Conservation (phyloP, 2,797 vertebrate genomes). For the Spea hammondii region DNA sequence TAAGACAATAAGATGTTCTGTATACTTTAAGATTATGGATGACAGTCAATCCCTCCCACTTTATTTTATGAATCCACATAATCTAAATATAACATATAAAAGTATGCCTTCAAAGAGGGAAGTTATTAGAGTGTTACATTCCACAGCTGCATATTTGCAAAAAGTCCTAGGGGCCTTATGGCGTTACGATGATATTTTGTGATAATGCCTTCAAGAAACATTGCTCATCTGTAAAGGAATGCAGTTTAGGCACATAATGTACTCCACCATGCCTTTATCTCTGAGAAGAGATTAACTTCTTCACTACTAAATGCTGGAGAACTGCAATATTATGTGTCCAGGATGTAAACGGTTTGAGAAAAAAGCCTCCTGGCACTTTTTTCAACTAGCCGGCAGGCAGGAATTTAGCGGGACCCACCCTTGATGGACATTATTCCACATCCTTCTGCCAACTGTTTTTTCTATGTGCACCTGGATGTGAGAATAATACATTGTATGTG, state of each 20-base stretch:
- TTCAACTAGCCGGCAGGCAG: too few relatives aligned
- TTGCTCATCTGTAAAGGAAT: slow-evolving; percentile 36
- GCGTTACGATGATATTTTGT: slow-evolving; percentile 32
- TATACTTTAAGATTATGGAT: neutral
- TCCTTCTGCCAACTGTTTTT: too few relatives aligned
- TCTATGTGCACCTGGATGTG: too few relatives aligned
- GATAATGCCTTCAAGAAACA: slow-evolving; percentile 29
- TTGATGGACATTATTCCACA: too few relatives aligned
- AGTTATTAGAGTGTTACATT: slow-evolving; percentile 30
- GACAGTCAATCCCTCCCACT: neutral
- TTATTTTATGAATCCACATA: neutral
- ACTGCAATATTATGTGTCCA: too few relatives aligned
- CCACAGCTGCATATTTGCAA: slow-evolving; percentile 17
- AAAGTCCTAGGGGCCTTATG: slow-evolving; percentile 22
- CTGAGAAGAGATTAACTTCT: slow-evolving; percentile 9
- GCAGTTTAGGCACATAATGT: slow-evolving; percentile 22
- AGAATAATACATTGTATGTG: too few relatives aligned
- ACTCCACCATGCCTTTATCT: slow-evolving; percentile 1
- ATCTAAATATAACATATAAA: neutral
- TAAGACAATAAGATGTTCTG: neutral
- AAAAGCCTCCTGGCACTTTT: too few relatives aligned
- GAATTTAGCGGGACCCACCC: too few relatives aligned
- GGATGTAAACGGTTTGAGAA: too few relatives aligned
- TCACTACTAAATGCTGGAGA: neutral
- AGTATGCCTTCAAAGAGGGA: neutral